A percentile compares a stretch with the other conserved stretches of the same genome.
Conservation (phyloP, 53 echinoderm and acorn worm species). For the Temnopleurus reevesii region DNA sequence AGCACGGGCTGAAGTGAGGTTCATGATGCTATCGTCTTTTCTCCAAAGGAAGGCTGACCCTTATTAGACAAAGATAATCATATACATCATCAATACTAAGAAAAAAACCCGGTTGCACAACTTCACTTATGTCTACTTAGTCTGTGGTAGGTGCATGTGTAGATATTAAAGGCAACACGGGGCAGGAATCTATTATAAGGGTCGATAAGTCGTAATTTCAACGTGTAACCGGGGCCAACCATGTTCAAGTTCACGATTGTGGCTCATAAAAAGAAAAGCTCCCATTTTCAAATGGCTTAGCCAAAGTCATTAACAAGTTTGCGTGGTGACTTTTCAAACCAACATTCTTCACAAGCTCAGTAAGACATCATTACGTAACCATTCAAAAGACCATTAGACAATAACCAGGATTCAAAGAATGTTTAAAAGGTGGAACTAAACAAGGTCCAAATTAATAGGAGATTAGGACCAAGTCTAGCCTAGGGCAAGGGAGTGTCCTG, state of each 20-base stretch:
- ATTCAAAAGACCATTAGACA: constrained; percentile 8
- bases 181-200: no score
- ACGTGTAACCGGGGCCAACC: no score
- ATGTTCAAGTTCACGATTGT: not conserved
- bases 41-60: no score
- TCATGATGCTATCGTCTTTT: no score
- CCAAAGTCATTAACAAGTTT: not conserved
- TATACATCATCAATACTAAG: no score
- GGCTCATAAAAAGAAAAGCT: not conserved
- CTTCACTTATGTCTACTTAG: no score
- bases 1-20: no score
- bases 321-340: not conserved
- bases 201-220: not conserved
- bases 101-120: no score
- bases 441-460: not conserved
- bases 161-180: no score
- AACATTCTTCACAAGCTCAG: not conserved
- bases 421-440: not conserved
- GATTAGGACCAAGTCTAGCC: not conserved
- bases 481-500: not conserved
- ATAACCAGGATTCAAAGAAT: not conserved
- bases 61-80: no score
- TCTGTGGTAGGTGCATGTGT: no score
- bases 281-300: not conserved
- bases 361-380: not conserved